Conservation (phyloP, 2,113 vertebrate genomes). For the Psittacus erithacus region DNA sequence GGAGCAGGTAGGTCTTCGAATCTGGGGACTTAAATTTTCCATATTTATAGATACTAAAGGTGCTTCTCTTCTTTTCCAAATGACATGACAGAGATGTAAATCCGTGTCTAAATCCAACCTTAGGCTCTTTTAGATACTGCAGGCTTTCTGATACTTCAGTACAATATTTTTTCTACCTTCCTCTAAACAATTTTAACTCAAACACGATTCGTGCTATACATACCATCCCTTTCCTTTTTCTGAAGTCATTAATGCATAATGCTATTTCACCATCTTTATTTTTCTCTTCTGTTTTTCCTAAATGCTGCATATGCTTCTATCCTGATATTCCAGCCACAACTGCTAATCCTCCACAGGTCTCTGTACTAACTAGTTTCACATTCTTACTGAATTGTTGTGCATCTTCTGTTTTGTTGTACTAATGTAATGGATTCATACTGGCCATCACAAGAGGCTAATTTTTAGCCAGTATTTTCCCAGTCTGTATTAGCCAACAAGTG, state of each 20-base stretch:
- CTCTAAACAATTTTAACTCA: background rate
- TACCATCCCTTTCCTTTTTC: background rate
- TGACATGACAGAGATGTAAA: background rate
- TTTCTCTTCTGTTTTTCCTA: background rate
- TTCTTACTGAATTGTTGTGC: background rate
- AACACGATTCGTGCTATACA: background rate
- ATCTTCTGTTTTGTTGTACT: background rate
- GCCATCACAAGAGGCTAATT: background rate
- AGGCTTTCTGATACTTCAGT: background rate
- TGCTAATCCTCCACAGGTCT: background rate
- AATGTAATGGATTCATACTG: background rate
- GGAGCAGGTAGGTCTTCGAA: background rate
- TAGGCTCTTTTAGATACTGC: background rate
- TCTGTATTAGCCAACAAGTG: background rate
- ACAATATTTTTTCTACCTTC: background rate
- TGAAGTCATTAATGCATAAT: background rate
- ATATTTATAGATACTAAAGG: background rate
- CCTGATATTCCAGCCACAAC: background rate
- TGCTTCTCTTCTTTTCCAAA: background rate
- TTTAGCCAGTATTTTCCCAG: background rate
- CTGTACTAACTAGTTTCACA: background rate
- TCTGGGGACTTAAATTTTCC: background rate
- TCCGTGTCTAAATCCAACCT: background rate
- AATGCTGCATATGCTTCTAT: background rate
- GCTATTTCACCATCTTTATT: background rate